These are phyloP conservation scores for Tetrax tetrax DNA, from an alignment of 2,113 vertebrate genomes.

Conservation along the genomic window DNA sequence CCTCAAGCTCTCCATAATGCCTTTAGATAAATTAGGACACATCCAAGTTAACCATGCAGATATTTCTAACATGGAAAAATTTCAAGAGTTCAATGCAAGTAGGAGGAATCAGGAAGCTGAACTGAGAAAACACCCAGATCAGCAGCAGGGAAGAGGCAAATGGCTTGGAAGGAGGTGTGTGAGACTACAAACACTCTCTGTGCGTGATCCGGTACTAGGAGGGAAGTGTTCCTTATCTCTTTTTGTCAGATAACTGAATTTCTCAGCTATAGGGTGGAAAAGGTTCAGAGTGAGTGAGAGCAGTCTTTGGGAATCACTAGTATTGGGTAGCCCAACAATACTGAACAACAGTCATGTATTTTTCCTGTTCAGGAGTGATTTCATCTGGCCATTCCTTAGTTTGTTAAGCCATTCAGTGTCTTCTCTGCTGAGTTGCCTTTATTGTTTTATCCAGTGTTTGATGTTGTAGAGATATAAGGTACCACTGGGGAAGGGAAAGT, in stretches of 20 bases:
- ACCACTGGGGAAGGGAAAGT: background rate
- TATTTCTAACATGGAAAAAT: background rate
- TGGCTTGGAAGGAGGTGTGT: accelerated
- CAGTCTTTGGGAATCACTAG: background rate
- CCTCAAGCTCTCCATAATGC: background rate
- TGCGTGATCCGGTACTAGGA: background rate
- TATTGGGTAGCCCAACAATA: background rate
- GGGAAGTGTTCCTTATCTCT: background rate
- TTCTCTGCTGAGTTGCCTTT: background rate
- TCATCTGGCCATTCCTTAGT: background rate
- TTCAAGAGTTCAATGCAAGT: background rate
- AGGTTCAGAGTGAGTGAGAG: background rate
- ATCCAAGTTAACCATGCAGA: background rate
- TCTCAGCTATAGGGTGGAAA: background rate
- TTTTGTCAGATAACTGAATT: background rate
- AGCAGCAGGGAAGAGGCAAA: background rate
- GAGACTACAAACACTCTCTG: background rate
- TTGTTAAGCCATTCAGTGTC: background rate
- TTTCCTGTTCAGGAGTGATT: background rate
- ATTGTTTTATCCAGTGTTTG: background rate
- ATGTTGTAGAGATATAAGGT: background rate
- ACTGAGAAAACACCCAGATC: background rate
- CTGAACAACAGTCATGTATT: background rate
- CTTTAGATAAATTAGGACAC: background rate
- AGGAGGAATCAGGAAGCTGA: background rate